These are phyloP conservation scores for Petroica traversi DNA, from an alignment of 2,113 vertebrate species.

Conservation along the genomic window DNA sequence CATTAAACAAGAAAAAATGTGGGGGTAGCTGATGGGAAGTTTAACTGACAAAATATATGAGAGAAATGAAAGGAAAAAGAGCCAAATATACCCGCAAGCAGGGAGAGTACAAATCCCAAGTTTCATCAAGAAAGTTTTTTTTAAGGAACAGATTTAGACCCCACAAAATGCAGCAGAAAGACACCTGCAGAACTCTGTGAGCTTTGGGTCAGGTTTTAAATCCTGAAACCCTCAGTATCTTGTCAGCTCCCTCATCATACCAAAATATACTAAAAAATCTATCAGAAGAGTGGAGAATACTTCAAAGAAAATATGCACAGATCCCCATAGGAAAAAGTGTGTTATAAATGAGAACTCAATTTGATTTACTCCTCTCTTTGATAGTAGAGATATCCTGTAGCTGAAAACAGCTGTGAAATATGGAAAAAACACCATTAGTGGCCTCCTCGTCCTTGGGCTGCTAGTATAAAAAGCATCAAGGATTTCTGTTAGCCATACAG, in stretches of 20 bases:
- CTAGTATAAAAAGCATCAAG: background rate
- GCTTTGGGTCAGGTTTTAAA: background rate
- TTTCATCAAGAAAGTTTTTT: background rate
- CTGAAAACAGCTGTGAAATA: background rate
- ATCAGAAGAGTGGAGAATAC: background rate
- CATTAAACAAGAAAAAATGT: background rate
- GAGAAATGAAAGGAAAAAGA: background rate
- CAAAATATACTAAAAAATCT: constrained; percentile 12
- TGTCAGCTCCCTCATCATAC: background rate
- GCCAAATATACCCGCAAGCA: background rate
- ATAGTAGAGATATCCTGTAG: background rate
- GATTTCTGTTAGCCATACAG: background rate
- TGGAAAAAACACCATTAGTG: background rate
- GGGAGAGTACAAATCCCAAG: background rate
- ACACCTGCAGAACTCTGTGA: background rate
- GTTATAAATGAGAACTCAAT: constrained; percentile 1
- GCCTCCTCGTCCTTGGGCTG: background rate
- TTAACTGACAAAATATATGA: background rate
- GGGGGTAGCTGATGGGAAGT: background rate
- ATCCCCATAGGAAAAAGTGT: background rate
- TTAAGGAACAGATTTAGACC: background rate
- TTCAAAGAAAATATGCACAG: background rate
- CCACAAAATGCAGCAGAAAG: background rate
- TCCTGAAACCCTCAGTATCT: background rate
- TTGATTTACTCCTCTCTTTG: constrained; percentile 22